phyloP scores from a whole-genome alignment of 2,888 invertebrate genomes.

The Drosophila anomalipes region DNA sequence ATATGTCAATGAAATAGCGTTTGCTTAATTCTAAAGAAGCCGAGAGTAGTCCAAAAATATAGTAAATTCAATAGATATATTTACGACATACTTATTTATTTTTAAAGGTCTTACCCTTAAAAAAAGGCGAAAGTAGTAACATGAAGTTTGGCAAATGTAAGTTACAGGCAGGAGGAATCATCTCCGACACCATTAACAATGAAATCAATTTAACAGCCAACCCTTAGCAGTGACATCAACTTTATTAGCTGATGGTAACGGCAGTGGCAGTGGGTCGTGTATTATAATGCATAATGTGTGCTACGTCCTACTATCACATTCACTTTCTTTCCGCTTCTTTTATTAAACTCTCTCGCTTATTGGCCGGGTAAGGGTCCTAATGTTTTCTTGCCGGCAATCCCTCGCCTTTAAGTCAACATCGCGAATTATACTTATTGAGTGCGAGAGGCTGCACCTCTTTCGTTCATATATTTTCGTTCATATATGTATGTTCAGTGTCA shows the following conservation, averaged over 20 bases:
- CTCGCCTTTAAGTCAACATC: slow-evolving; percentile 50
- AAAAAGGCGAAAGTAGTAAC: background rate
- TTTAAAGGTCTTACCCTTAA: background rate
- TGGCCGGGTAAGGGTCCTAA: background rate
- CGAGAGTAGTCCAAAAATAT: background rate
- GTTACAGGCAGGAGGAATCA: background rate
- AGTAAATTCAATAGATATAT: background rate
- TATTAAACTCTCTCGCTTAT: slow-evolving; percentile 41
- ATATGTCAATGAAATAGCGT: background rate
- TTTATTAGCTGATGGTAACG: slow-evolving; percentile 22
- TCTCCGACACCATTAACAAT: background rate
- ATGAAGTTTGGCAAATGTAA: background rate
- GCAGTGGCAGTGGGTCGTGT: slow-evolving; percentile 25
- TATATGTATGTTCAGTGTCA: slow-evolving; percentile 44
- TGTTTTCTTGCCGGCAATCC: slow-evolving; percentile 47
- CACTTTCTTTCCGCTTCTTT: slow-evolving; percentile 44
- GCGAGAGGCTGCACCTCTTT: slow-evolving; percentile 47
- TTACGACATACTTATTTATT: background rate
- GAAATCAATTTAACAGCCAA: slow-evolving; percentile 19
- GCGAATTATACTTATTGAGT: slow-evolving; percentile 36
- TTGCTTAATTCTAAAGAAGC: background rate
- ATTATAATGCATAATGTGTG: slow-evolving; percentile 42
- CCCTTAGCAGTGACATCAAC: slow-evolving; percentile 40
- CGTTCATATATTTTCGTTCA: slow-evolving; percentile 29
- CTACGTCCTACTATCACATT: slow-evolving; percentile 31